A percentile compares a stretch with the other conserved stretches of the same genome.
Conservation (phyloP, 2,113 vertebrate genomes). For the Crypturellus undulatus region DNA sequence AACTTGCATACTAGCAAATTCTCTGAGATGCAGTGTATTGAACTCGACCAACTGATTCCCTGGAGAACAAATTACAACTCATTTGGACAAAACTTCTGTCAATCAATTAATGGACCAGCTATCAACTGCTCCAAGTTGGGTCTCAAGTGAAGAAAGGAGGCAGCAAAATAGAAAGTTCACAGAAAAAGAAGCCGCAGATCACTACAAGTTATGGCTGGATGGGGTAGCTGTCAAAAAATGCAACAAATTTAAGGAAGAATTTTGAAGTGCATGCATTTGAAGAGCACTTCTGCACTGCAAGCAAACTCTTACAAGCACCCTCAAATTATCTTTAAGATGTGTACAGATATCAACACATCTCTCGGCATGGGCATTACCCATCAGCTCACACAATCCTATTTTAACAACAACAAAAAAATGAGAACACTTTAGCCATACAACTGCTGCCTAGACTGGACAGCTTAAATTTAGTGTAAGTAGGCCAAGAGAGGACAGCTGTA, state of each 20-base stretch:
- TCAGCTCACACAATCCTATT: neutral
- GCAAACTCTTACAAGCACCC: neutral
- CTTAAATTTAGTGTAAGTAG: neutral
- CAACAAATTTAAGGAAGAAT: neutral
- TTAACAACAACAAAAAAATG: neutral
- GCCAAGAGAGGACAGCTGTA: neutral
- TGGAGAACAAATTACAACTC: neutral
- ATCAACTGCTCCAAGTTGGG: neutral
- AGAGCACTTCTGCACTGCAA: neutral
- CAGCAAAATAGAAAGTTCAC: neutral
- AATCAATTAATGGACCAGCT: neutral
- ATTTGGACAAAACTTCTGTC: neutral
- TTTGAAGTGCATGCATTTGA: neutral
- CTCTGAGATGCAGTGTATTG: rapidly evolving
- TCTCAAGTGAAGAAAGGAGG: neutral
- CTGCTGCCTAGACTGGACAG: neutral
- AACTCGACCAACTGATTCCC: neutral
- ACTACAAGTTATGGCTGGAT: neutral
- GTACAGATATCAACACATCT: neutral
- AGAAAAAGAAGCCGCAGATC: neutral
- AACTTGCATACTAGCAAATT: neutral
- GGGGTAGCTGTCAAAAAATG: neutral
- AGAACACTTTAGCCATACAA: neutral
- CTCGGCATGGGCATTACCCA: neutral
- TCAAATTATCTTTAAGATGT: neutral